phyloP scores from a whole-genome alignment of 2,113 vertebrate species.

The Mustela lutreola region DNA sequence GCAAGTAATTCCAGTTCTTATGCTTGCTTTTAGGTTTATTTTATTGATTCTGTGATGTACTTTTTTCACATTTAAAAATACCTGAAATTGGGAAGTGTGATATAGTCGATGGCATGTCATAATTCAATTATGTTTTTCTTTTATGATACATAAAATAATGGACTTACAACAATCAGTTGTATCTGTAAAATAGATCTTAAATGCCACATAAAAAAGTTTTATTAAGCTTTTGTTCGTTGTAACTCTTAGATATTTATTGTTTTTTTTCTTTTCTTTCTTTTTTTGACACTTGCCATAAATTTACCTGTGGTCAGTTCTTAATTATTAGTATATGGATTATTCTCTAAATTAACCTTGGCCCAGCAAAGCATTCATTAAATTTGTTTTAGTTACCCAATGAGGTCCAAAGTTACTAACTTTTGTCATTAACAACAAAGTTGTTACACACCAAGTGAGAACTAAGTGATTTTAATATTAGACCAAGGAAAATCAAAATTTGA shows the following conservation, averaged over 20 bases:
- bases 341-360: background rate
- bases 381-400: background rate
- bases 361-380: background rate
- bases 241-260: background rate
- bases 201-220: background rate
- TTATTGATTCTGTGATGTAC: background rate
- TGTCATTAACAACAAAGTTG: background rate
- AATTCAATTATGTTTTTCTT: background rate
- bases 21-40: constrained; percentile 12
- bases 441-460: constrained; percentile 4
- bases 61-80: constrained; percentile 38
- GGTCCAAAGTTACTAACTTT: background rate
- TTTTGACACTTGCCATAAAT: constrained; percentile 21
- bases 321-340: background rate
- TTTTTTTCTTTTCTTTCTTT: background rate
- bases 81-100: background rate
- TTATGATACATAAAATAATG: background rate
- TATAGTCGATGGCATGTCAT: background rate
- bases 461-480: constrained; percentile 41
- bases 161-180: background rate
- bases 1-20: background rate
- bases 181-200: background rate
- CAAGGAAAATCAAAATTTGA: background rate
- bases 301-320: background rate
- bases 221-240: background rate